Base-by-base conservation (phyloP, 2,888 invertebrate species). In the Torymus aiolomorphi region DNA sequence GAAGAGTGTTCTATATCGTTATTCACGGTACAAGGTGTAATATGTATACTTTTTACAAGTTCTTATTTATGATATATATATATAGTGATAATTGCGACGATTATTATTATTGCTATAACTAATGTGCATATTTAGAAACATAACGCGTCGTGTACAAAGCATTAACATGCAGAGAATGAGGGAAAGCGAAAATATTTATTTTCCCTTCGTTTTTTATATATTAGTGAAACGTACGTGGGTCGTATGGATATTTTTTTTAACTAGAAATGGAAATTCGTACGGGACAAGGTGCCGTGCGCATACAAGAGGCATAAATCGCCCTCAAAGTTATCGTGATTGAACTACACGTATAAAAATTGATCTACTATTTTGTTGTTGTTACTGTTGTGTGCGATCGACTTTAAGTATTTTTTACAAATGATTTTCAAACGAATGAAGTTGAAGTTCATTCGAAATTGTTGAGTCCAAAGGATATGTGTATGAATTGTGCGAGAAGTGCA, bases 1-100 rank as follows among this genome's bases (percentile, higher is more conserved):
- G 16, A 31, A 77, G 52, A 67, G 65, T 76, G 56, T 65, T 80
- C 31, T 76, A 51, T 80, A 69, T 69, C 77, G 42, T 74, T 52
- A 74, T 86, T 86, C 83, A 86, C 85, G 84, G 83, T 88, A 86
- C 85, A 85, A 83, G 85, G 61, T 77, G 18, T 67, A 72, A 52
- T 63, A 24, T 75, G 85, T 86, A 89, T 84, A 88, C 85, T 87
- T 88, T 88, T 89, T 89, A 87, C 87, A 87, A 87, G 85, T 87
- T 89, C 86, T 88, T 89, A 88, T 89, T 89, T 89, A 89, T 89
- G 85, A 88, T 87, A 89, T 78, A 88, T 87, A 89, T 78, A 61
- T 72, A 78, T 20, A 20, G 62, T 63, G 5, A 72, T 67, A 78
- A 78, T 70, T 74, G 62, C 73, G 73, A 73, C 16, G 80, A 83